Percentiles rank a stretch among this genome's conserved stretches.
Evolutionary conservation across 2,113 vertebrate genomes (phyloP).

Genomic region (Lamprologus speciosus): DNA sequence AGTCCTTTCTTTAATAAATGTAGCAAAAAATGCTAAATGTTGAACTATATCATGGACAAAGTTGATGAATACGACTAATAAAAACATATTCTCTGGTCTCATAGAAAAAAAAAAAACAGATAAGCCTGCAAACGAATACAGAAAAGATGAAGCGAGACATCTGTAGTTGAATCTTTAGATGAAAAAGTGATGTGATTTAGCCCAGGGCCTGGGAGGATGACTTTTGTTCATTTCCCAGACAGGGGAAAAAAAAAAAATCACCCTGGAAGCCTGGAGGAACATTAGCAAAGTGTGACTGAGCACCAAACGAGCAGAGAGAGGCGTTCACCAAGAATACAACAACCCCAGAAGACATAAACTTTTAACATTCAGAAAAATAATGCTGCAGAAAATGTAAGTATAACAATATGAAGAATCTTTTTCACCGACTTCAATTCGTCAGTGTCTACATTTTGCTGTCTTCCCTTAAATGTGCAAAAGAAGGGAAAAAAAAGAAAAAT

Average conservation of each 20-base stretch:
- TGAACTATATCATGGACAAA: not conserved
- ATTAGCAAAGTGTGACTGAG: conserved; percentile 27
- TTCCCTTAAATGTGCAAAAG: not conserved
- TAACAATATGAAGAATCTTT: not conserved
- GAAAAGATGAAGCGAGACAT: not conserved
- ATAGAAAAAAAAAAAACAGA: not conserved
- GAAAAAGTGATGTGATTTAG: conserved; percentile 34
- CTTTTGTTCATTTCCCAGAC: conserved; percentile 14
- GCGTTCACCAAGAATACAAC: conserved; percentile 4
- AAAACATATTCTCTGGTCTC: not conserved
- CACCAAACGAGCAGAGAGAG: not conserved
- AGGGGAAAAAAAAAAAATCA: not conserved
- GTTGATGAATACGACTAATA: not conserved
- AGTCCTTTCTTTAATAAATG: not conserved
- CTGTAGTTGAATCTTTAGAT: conserved; percentile 3
- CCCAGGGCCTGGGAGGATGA: conserved; percentile 7
- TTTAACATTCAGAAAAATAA: not conserved
- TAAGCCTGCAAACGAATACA: not conserved
- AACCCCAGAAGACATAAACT: not conserved
- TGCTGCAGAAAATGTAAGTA: not conserved
- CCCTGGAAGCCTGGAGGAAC: not conserved
- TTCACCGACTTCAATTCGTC: not conserved
- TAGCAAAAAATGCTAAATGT: not conserved
- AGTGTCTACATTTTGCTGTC: not conserved
- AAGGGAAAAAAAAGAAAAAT: not conserved